A percentile compares a stretch with the other conserved stretches of the same genome.
These are phyloP conservation scores for Eilema depressum DNA, from an alignment of 2,888 invertebrate species.

Conservation along the genomic window DNA sequence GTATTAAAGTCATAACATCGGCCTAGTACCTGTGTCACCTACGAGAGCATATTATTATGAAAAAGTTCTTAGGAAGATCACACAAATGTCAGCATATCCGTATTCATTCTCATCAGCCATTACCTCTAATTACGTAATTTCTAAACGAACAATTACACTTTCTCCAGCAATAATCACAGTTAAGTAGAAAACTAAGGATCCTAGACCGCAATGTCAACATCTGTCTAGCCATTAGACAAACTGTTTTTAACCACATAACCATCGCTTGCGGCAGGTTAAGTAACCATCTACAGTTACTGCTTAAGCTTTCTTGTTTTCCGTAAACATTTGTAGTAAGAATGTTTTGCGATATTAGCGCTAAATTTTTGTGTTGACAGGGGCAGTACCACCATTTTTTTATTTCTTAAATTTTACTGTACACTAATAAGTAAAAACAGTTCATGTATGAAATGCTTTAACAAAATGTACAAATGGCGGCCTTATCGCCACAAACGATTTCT, in stretches of 20 bases:
- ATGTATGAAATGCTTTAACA: too few species aligned
- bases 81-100: too few species aligned
- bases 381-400: too few species aligned
- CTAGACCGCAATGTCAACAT: slow-evolving; percentile 60
- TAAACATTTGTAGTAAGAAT: slow-evolving; percentile 21
- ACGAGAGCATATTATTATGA: too few species aligned
- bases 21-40: too few species aligned
- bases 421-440: too few species aligned
- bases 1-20: too few species aligned
- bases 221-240: slow-evolving; percentile 48
- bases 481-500: too few species aligned
- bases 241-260: slow-evolving; percentile 54
- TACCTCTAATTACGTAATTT: slow-evolving; percentile 22
- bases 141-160: slow-evolving; percentile 41
- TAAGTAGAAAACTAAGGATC: slow-evolving; percentile 45
- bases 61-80: too few species aligned
- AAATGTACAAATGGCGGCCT: too few species aligned
- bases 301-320: slow-evolving; percentile 46
- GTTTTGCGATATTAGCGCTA: background rate
- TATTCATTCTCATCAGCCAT: slow-evolving; percentile 8
- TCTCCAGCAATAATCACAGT: slow-evolving; percentile 32
- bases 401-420: too few species aligned
- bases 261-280: slow-evolving; percentile 45
- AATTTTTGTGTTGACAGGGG: background rate
- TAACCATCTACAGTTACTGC: slow-evolving; percentile 36